Conservation (phyloP, 2,113 vertebrate genomes). For the Paratilapia polleni region DNA sequence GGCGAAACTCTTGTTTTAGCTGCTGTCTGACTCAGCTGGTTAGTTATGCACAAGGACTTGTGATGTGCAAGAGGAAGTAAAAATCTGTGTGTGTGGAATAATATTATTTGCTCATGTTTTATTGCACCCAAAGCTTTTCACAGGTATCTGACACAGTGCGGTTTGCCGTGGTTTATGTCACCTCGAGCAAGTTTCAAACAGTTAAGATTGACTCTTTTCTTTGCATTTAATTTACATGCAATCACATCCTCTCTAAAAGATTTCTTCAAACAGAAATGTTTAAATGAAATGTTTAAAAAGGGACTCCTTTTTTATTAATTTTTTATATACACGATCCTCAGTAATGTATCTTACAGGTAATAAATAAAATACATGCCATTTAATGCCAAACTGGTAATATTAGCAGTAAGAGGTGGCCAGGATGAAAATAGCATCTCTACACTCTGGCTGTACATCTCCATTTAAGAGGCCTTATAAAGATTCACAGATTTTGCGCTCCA, state of each 20-base stretch:
- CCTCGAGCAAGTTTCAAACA: not conserved
- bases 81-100: not conserved
- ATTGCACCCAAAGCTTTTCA: not conserved
- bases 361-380: slow-evolving; percentile 30
- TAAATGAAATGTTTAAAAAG: too few relatives aligned
- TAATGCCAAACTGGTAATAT: slow-evolving; percentile 41
- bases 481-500: slow-evolving; percentile 32
- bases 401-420: slow-evolving; percentile 19
- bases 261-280: not conserved
- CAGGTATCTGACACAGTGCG: not conserved
- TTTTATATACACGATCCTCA: not conserved
- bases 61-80: not conserved
- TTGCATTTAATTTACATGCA: not conserved
- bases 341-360: not conserved
- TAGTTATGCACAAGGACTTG: not conserved
- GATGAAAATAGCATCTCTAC: slow-evolving; percentile 15
- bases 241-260: not conserved
- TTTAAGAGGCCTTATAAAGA: slow-evolving; percentile 51
- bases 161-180: not conserved
- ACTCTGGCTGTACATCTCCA: slow-evolving; percentile 40
- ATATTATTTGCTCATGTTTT: not conserved
- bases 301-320: not conserved
- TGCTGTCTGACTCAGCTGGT: not conserved
- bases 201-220: not conserved
- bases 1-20: not conserved